Evolutionary conservation across 2,113 vertebrate genomes (phyloP).

Genomic region (Sinocyclocheilus anshuiensis): DNA sequence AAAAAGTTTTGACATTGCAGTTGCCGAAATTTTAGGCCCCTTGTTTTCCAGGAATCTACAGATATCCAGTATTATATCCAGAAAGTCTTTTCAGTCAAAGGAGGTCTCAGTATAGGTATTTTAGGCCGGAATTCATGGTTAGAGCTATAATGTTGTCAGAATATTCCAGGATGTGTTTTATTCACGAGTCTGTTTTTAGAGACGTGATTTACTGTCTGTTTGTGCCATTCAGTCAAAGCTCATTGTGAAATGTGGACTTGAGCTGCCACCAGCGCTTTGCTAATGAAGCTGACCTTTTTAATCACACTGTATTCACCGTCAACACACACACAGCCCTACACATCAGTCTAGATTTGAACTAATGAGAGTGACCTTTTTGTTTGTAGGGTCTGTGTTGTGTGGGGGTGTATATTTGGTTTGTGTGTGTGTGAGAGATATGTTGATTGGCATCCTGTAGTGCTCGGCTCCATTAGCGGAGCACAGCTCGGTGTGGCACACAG

Average conservation of each 20-base stretch:
- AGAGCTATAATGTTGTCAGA: background rate
- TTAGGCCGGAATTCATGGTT: background rate
- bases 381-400: slow-evolving; percentile 54
- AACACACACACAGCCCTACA: slow-evolving; percentile 36
- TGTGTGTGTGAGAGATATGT: slow-evolving; percentile 51
- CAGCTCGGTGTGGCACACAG: slow-evolving; percentile 38
- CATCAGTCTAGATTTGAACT: slow-evolving; percentile 57
- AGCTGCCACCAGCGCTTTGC: slow-evolving; percentile 58
- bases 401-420: slow-evolving; percentile 43
- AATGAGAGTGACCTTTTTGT: slow-evolving; percentile 80
- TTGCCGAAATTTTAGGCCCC: too few relatives aligned
- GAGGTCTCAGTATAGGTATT: background rate
- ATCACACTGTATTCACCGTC: slow-evolving; percentile 59
- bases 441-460: slow-evolving; percentile 71
- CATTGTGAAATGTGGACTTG: slow-evolving; percentile 51
- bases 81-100: slow-evolving; percentile 20
- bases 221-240: slow-evolving; percentile 24
- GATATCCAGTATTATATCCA: slow-evolving; percentile 22
- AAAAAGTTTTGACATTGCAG: too few relatives aligned
- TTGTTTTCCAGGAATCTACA: too few relatives aligned
- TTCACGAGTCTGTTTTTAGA: slow-evolving; percentile 48
- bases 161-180: slow-evolving; percentile 12
- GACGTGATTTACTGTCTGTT: slow-evolving; percentile 50
- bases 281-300: slow-evolving; percentile 79
- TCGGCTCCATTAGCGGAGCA: slow-evolving; percentile 41